phyloP scores from a whole-genome alignment of 2,888 invertebrate species.

The Dasysyrphus albostriatus region DNA sequence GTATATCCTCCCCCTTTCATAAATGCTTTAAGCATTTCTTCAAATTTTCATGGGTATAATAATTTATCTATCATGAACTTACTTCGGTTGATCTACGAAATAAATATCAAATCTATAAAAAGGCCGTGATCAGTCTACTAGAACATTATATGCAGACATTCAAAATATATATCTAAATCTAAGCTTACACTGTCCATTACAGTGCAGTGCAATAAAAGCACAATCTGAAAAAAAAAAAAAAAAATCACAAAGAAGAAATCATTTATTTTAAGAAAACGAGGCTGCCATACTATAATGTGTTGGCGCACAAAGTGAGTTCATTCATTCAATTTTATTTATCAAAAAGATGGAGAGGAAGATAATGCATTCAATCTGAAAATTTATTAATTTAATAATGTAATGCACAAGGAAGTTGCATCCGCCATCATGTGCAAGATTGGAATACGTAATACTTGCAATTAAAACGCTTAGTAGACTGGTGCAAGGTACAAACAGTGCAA shows the following conservation, averaged over 20 bases:
- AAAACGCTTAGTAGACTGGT: conserved; percentile 75
- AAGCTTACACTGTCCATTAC: not conserved
- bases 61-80: not conserved
- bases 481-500: conserved; percentile 74
- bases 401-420: conserved; percentile 74
- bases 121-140: not conserved
- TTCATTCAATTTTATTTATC: conserved; percentile 29
- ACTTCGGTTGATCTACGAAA: not conserved
- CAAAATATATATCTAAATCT: not conserved
- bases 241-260: not conserved
- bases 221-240: not conserved
- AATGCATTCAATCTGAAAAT: conserved; percentile 74
- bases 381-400: conserved; percentile 74
- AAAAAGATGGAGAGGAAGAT: conserved; percentile 67
- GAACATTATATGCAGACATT: not conserved
- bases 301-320: not conserved
- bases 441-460: conserved; percentile 73
- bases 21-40: not conserved
- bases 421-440: conserved; percentile 73
- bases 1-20: not conserved
- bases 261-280: conserved; percentile 18
- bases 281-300: not conserved
- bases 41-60: not conserved
- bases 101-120: not conserved
- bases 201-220: not conserved